Evolutionary conservation across 1,140 invertebrate species (phyloP), one percentile per base, ranked within the genome.

Genomic region (Lineus longissimus): DNA sequence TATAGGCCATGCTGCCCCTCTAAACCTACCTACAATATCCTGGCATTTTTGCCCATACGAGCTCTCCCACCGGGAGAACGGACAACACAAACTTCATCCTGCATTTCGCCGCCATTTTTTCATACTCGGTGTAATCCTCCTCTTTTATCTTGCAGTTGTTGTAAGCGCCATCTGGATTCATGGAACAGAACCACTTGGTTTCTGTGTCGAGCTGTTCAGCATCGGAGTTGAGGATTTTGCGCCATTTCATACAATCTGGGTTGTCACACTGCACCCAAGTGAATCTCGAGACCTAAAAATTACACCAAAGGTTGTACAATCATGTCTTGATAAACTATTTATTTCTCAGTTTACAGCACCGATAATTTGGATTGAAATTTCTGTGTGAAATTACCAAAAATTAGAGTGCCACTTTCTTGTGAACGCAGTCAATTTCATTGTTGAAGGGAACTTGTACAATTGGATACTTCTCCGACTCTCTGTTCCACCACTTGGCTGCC

Each of bases 221-320:
- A 1, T 61, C 60, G 13, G 17, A 25, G 1, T 55, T 63, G 17
- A 55, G 57, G 17, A 76, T 58, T 45, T 70, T 61, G 17, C 74
- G 58, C 74, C 74, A 76, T 62, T 76, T 76, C 47, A 70, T 63
- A 62, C 74, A 76, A 30, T 68, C 63, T 25, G 66, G 43, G 57
- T 69, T 72, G 43, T 76, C 74, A 69, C 73, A 74, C 60, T 76
- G 74, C 9, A 76, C 65, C 74, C 74, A 76, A 2, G 67, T 65
- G 51, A 36, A 64, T 25, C 69, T 64, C 59, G 63, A 58, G 6
- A 74, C 57, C 73, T 75, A 56, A 4, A 19, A 13, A 43, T 13
- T 43, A 43, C 41, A 13, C 11, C 41, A 13, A 11, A 43, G 11
- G n/a, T n/a, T 43, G n/a, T 11, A n/a, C 41, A 43, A 43, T 43